Evolutionary conservation across 2,113 vertebrate genomes (phyloP).

Genomic region (Psilopsiagon aurifrons): DNA sequence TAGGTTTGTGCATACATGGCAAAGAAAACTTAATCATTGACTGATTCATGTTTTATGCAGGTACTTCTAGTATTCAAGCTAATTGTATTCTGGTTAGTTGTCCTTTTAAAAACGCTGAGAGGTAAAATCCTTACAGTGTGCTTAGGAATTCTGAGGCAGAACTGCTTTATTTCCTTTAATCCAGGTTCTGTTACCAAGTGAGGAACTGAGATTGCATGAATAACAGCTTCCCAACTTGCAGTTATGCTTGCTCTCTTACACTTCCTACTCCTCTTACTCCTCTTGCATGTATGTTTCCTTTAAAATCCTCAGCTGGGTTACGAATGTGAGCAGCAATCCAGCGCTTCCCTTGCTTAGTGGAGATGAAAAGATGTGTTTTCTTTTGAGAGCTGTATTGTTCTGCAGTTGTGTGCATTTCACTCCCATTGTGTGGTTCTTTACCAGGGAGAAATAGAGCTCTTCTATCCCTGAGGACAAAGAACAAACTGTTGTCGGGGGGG

Average conservation of each 20-base stretch:
- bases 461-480: constrained; percentile 39
- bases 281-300: neutral
- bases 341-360: neutral
- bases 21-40: neutral
- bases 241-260: neutral
- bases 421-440: neutral
- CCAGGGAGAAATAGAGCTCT: constrained; percentile 15
- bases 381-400: neutral
- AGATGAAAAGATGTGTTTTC: neutral
- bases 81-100: neutral
- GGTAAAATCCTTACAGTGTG: neutral
- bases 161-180: neutral
- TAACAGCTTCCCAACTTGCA: neutral
- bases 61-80: neutral
- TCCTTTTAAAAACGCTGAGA: neutral
- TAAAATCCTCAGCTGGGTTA: neutral
- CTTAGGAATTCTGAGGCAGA: neutral
- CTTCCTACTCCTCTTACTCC: neutral
- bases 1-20: neutral
- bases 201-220: neutral
- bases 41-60: neutral
- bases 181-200: neutral
- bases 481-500: neutral
- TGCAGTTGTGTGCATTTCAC: neutral
- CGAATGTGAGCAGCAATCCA: neutral